Evolutionary conservation across 2,113 vertebrate species (phyloP), one percentile per base, ranked within the genome.

Genomic region (Canis aureus): DNA sequence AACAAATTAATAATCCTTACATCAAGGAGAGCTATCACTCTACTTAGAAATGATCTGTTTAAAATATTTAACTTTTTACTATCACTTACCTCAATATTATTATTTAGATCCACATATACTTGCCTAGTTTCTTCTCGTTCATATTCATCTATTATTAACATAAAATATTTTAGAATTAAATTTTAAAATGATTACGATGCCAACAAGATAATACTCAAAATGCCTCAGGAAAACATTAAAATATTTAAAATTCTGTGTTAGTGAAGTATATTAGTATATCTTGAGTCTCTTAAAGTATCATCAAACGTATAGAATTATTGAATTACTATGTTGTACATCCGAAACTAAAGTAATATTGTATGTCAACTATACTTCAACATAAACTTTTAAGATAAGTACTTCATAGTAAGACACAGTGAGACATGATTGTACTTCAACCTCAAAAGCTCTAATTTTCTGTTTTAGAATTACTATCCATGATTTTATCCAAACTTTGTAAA

Each of bases 41-140:
- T 83, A 85, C 53, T 57, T 67, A 97, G 57, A 90, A 95, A 91
- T 71, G 43, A 43, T 85, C n/a, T 89, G 22, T 79, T 94, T 89
- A 97, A 93, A 97, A 91, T 94, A 93, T 74, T 95, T 35, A 95
- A 49, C 71, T 89, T 95, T 97, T 96, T 3, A 87, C 27, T 19
- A 17, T 71, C 32, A 98, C 98, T 99, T 98, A 99, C 99, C 99
- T 99, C 99, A 96, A 99, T 73, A 12, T 95, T 99, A 91, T 98
- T 98, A 97, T 98, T 98, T 96, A 99, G 99, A 97, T 99, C 99
- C 97, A 98, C 32, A n/a, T 99, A 99, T 22, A 99, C 96, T 66
- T 98, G 98, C 62, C 99, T 99, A 62, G 99, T 99, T 99, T 99
- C 99, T 98, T 99, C 99, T 97, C 99, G 99, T 98, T 99, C 99